phyloP scores from a whole-genome alignment of 2,113 vertebrate species.

The Dendropsophus ebraccatus region DNA sequence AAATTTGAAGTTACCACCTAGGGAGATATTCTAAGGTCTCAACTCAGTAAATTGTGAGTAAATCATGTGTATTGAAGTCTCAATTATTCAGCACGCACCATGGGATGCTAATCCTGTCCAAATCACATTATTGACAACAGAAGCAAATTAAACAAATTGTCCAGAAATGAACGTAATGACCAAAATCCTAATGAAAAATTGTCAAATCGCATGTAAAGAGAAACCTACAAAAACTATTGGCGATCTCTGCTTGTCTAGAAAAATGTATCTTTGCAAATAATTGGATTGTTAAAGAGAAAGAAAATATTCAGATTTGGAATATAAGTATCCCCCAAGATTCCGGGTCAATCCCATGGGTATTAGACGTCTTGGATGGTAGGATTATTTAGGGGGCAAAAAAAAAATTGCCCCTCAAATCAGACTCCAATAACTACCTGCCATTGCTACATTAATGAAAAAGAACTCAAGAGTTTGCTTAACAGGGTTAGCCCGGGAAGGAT shows the following conservation, averaged over 20 bases:
- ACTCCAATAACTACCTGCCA: too few species aligned
- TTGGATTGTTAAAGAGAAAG: too few species aligned
- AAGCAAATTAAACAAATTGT: slow-evolving; percentile 32
- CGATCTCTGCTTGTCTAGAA: neutral
- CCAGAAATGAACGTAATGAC: neutral
- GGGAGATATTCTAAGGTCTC: slow-evolving; percentile 18
- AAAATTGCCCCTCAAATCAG: too few species aligned
- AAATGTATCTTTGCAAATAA: neutral
- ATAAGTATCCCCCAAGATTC: too few species aligned
- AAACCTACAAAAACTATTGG: neutral
- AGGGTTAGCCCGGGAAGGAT: too few species aligned
- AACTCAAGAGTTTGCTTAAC: too few species aligned
- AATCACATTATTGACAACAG: slow-evolving; percentile 30
- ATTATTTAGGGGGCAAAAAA: too few species aligned
- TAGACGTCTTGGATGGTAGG: too few species aligned
- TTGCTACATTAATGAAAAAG: too few species aligned
- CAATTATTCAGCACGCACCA: slow-evolving; percentile 1
- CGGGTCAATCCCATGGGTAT: too few species aligned
- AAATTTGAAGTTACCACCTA: slow-evolving; percentile 15
- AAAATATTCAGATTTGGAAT: too few species aligned
- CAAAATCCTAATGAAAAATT: slow-evolving; percentile 34
- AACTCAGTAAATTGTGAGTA: slow-evolving; percentile 6
- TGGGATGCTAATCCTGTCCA: slow-evolving; percentile 29
- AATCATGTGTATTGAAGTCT: slow-evolving; percentile 27
- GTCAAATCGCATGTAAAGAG: neutral